Conservation (phyloP, 2,888 invertebrate species). For the Drosophila cyrtoloma region DNA sequence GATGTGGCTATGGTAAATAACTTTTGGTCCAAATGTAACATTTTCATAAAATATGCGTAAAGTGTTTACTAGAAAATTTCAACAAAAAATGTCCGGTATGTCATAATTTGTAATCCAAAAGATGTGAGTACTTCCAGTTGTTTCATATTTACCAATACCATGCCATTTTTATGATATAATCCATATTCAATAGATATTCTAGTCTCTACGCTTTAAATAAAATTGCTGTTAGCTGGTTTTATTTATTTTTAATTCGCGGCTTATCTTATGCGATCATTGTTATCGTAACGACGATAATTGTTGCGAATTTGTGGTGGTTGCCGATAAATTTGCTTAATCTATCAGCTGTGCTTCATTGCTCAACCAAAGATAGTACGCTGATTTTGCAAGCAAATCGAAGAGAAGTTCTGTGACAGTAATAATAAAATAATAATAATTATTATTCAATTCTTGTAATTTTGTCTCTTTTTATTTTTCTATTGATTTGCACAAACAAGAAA, state of each 20-base stretch:
- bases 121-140: background rate
- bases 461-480: no score
- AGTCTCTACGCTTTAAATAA: background rate
- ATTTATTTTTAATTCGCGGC: background rate
- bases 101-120: slow-evolving; percentile 8
- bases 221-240: background rate
- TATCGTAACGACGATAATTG: slow-evolving; percentile 7
- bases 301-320: slow-evolving; percentile 6
- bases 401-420: background rate
- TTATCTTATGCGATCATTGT: background rate
- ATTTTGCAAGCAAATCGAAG: background rate
- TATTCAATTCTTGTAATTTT: background rate
- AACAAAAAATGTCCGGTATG: slow-evolving; percentile 14
- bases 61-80: background rate
- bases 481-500: background rate
- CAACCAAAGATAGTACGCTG: background rate
- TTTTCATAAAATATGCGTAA: slow-evolving; percentile 5
- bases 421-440: background rate
- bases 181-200: background rate
- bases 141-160: background rate
- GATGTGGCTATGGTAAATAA: background rate
- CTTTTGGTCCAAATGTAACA: slow-evolving; percentile 27
- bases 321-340: slow-evolving; percentile 4
- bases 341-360: background rate
- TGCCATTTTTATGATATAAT: rapidly evolving